Conservation (phyloP, 2,113 vertebrate species). For the Heterotilapia buettikoferi region DNA sequence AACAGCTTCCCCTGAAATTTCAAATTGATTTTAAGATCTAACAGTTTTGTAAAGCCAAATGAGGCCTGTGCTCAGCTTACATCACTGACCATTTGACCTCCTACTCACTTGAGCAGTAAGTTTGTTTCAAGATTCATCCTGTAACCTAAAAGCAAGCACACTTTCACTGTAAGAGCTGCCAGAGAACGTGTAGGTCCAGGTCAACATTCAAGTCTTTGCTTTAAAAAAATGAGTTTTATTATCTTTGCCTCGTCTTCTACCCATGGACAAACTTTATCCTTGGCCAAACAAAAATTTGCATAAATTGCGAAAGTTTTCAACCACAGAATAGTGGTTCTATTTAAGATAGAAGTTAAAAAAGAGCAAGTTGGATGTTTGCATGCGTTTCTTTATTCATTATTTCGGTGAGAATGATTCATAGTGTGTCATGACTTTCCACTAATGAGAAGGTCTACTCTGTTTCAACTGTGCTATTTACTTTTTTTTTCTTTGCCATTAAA, state of each 20-base stretch:
- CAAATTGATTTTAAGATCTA: conserved; percentile 3
- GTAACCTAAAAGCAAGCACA: not conserved
- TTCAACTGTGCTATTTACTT: not conserved
- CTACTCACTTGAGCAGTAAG: not conserved
- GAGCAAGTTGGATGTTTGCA: not conserved
- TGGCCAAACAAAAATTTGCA: not conserved
- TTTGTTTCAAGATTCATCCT: not conserved
- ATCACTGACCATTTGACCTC: not conserved
- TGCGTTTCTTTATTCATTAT: not conserved
- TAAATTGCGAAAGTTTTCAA: not conserved
- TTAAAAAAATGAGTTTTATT: not conserved
- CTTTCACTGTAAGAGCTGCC: not conserved
- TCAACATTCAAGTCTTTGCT: not conserved
- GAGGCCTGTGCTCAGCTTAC: not conserved
- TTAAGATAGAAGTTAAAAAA: not conserved
- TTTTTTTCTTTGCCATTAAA: not conserved
- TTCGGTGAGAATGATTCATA: not conserved
- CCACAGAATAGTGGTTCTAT: not conserved
- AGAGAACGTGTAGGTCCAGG: not conserved
- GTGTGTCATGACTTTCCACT: not conserved
- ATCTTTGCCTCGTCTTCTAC: not conserved
- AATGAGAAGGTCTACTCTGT: not conserved
- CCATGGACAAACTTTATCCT: not conserved
- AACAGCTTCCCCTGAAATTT: not conserved
- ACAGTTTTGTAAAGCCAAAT: not conserved